A percentile compares a stretch with the other conserved stretches of the same genome.
Conservation (phyloP, 2,888 invertebrate genomes). For the Torymus tubicola region DNA sequence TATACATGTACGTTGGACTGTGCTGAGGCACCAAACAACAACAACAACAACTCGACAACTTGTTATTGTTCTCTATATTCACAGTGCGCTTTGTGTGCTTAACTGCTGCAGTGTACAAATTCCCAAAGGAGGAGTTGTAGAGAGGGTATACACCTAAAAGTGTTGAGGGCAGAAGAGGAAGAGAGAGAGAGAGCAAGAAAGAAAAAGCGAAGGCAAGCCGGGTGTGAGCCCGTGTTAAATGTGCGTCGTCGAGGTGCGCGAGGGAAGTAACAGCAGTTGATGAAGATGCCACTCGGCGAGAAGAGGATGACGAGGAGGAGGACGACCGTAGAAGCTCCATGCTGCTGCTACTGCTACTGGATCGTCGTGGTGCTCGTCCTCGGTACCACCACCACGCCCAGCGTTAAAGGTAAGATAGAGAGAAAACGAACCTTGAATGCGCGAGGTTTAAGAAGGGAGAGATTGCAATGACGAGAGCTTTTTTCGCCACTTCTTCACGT, state of each 20-base stretch:
- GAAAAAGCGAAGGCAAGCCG: not conserved
- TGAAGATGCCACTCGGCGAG: slow-evolving; percentile 23
- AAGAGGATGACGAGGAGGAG: slow-evolving; percentile 23
- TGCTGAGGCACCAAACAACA: too few species aligned
- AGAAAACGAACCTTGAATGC: too few species aligned
- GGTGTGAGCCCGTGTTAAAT: slow-evolving; percentile 25
- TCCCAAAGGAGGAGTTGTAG: too few species aligned
- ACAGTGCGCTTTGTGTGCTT: too few species aligned
- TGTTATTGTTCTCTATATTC: too few species aligned
- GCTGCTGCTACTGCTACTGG: slow-evolving; percentile 29
- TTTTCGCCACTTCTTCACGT: too few species aligned
- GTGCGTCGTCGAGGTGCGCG: slow-evolving; percentile 34
- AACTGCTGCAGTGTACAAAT: too few species aligned
- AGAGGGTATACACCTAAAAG: not conserved
- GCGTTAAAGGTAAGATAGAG: slow-evolving; percentile 64
- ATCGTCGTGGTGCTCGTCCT: slow-evolving; percentile 54
- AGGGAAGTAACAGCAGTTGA: slow-evolving; percentile 26
- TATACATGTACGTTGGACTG: too few species aligned
- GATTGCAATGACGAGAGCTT: too few species aligned
- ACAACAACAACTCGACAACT: too few species aligned
- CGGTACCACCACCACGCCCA: slow-evolving; percentile 60
- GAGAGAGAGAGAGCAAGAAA: not conserved
- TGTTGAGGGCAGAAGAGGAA: not conserved
- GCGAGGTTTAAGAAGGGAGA: too few species aligned
- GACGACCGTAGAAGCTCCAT: not conserved